Evolutionary conservation across 2,888 invertebrate genomes (phyloP).

Genomic region (Anodontia alba): DNA sequence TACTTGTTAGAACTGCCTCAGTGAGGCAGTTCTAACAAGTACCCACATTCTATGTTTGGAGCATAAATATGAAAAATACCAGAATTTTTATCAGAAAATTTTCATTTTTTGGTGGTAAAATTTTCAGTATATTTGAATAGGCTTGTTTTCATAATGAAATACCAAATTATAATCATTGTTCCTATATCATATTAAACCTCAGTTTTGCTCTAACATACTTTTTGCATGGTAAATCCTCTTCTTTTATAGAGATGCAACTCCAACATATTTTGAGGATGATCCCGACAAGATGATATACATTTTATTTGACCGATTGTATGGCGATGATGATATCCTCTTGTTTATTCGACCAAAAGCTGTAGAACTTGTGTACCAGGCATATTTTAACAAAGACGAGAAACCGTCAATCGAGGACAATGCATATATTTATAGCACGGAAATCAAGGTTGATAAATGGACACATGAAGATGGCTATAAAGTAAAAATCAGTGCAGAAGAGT

Average conservation of each 20-base stretch:
- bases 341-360: conserved; percentile 56
- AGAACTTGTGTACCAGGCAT: conserved; percentile 50
- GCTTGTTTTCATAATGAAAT: no score
- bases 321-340: conserved; percentile 54
- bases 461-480: conserved; percentile 52
- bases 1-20: no score
- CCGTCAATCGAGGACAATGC: conserved; percentile 44
- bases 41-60: no score
- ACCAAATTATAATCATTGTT: no score
- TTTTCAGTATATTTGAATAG: no score
- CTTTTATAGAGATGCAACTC: conserved; percentile 40
- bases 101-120: no score
- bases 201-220: no score
- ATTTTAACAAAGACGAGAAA: conserved; percentile 51
- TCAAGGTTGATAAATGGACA: conserved; percentile 51
- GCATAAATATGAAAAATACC: no score
- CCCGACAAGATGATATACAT: conserved; percentile 63
- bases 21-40: no score
- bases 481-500: conserved; percentile 42
- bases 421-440: conserved; percentile 43
- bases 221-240: no score
- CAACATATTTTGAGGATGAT: conserved; percentile 53
- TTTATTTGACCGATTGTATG: conserved; percentile 49
- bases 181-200: no score
- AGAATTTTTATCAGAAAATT: no score